A percentile compares a stretch with the other conserved stretches of the same genome.
These are phyloP conservation scores for Myotis brandtii DNA, from an alignment of 2,113 vertebrate species.

Conservation along the genomic window DNA sequence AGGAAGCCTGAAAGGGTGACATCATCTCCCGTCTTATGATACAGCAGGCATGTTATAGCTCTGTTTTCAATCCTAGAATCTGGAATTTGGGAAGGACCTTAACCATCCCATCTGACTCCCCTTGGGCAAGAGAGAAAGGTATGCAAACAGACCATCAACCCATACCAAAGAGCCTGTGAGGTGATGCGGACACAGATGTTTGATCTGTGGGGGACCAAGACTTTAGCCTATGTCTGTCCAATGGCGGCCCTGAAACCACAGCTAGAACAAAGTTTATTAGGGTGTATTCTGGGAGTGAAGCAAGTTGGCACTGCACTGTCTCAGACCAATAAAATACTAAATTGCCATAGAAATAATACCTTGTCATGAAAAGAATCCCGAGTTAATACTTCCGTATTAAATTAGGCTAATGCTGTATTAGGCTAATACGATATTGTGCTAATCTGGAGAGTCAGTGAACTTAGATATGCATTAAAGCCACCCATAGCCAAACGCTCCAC, in stretches of 20 bases:
- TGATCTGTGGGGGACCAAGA: background rate
- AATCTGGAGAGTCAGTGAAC: background rate
- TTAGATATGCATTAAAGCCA: conserved; percentile 47
- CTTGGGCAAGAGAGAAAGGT: background rate
- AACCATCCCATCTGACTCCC: background rate
- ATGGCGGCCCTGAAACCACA: background rate
- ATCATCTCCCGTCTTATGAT: background rate
- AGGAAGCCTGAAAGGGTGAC: background rate
- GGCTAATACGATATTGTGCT: conserved; percentile 12
- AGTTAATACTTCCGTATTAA: conserved; percentile 47
- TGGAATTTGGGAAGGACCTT: background rate
- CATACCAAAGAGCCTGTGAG: background rate
- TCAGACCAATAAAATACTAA: conserved; percentile 27
- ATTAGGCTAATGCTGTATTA: conserved; percentile 41
- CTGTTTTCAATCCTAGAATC: conserved; percentile 30
- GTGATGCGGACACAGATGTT: background rate
- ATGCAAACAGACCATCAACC: background rate
- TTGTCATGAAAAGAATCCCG: background rate
- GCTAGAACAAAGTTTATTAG: conserved; percentile 3
- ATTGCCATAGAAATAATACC: conserved; percentile 41
- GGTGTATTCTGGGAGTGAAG: background rate
- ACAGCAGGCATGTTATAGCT: background rate
- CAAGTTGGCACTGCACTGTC: background rate
- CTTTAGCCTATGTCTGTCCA: background rate
- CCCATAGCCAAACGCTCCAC: background rate